Evolutionary conservation across 2,888 invertebrate species (phyloP).

Genomic region (Amiota minor): DNA sequence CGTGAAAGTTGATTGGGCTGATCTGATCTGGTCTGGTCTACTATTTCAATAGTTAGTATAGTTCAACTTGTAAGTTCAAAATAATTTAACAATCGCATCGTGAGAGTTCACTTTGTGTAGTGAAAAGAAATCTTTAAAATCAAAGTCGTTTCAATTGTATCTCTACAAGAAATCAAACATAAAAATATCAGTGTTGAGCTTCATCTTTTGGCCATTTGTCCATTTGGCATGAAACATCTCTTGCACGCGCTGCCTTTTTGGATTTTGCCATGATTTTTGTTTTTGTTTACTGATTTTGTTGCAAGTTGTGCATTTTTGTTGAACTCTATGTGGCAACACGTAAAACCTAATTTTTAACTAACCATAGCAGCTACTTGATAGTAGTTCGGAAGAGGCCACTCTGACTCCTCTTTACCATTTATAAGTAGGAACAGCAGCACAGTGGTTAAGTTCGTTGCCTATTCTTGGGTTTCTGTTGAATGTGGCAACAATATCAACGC

Average conservation of each 20-base stretch:
- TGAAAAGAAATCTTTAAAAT: constrained; percentile 30
- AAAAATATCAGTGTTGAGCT: neutral
- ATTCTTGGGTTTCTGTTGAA: constrained; percentile 9
- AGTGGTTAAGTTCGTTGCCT: neutral
- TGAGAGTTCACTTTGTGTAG: constrained; percentile 57
- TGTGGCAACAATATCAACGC: constrained; percentile 29
- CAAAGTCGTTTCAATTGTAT: neutral
- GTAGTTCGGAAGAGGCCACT: constrained; percentile 7
- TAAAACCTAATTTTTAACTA: constrained; percentile 59
- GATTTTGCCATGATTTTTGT: neutral
- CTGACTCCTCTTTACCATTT: neutral
- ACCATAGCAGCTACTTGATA: constrained; percentile 63
- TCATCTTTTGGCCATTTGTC: too few relatives aligned
- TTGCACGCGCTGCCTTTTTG: neutral
- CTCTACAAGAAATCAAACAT: neutral
- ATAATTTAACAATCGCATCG: constrained; percentile 27
- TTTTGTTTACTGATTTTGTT: neutral
- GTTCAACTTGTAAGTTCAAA: constrained; percentile 54
- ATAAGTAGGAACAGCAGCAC: neutral
- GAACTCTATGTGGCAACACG: constrained; percentile 53
- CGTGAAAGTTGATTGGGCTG: constrained; percentile 9
- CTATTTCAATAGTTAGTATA: constrained; percentile 20
- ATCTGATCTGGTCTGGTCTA: too few relatives aligned
- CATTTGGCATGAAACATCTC: neutral
- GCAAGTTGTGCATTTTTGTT: constrained; percentile 45